Evolutionary conservation across 2,888 invertebrate genomes (phyloP), one percentile per base, ranked within the genome.

Genomic region (Norana najaformis): DNA sequence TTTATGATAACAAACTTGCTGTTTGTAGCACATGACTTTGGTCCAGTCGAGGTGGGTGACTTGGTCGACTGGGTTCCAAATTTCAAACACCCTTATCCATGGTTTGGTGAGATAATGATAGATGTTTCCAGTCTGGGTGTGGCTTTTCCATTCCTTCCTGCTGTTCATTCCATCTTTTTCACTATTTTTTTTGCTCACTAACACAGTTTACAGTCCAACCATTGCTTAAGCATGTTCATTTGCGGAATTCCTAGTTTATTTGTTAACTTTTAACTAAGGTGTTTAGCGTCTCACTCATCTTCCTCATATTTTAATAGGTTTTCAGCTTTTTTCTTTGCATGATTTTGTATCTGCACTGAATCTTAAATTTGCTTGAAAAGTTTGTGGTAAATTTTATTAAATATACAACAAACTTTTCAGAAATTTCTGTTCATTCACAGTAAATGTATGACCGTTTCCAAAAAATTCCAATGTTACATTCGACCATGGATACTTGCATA

Each of bases 11-110:
- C n/a, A 8, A 69, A 69, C 69, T 69, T 69, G 69, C 69, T 69
- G 30, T 69, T 69, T 69, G 69, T 69, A 69, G 69, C 69, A n/a
- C 69, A 69, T 69, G 69, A 69, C 34, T 82, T 36, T 89, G 89
- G 82, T n/a, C 37, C 16, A 89, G 37, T 34, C 30, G n/a, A 37
- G 37, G 34, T 18, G n/a, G 82, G n/a, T 83, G 53, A 69, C 16
- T 3, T 69, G n/a, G n/a, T 69, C 69, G 69, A 69, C n/a, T 69
- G 69, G 69, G 69, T 69, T 69, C 69, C 69, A 69, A 69, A 69
- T 69, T 69, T 69, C 69, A 69, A 69, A 69, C 69, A n/a, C 69
- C 69, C 69, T 69, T 69, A 69, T 69, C 69, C 69, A 8, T 69
- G 69, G 69, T 69, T 69, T 30, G 69, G 69, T 69, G 69, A 69